Evolutionary conservation across 2,797 vertebrate genomes (phyloP), one percentile per base, ranked within the genome.

Genomic region (Epinephelus malabaricus): DNA sequence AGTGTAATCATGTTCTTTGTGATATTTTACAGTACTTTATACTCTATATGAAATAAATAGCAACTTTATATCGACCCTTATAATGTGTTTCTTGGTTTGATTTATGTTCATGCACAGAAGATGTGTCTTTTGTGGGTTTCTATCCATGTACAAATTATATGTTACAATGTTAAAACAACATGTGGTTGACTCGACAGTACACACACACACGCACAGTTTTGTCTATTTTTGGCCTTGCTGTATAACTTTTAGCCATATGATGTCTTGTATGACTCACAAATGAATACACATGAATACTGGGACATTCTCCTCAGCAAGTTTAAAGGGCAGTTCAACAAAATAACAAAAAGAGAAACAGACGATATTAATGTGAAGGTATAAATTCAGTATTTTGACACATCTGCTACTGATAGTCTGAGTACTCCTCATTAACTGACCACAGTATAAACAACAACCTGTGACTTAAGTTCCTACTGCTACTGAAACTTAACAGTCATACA

Each of bases 1-100:
- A 87, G 81, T 90, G 73, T 89, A 88, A 88, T 89, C 85, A 82
- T 92, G 79, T 90, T 90, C 78, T 90, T 83, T 89, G 91, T 90
- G 86, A 91, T 91, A 92, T 92, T 91, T 92, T 86, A 90, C 88
- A 84, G 79, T 90, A 78, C 89, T 93, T 92, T 93, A 91, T 91
- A 93, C 79, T 87, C 77, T 63, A 61, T 84, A 82, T 86, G 69
- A 81, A 95, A 93, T 93, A 92, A 94, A 93, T 87, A 88, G 78
- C 75, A 89, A 86, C 88, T 92, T 92, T 93, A 88, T 90, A 90
- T 87, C 43, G 47, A 89, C 79, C 75, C 68, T 47, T 45, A 79
- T 43, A 25, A 30, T 50, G 50, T 79, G 49, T 63, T 17, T 38
- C 9, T 81, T 82, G 19, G 14, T 70, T 58, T 55, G 40, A 61